Base-by-base conservation (phyloP, 2,888 invertebrate species). In the Anthophora plumipes region DNA sequence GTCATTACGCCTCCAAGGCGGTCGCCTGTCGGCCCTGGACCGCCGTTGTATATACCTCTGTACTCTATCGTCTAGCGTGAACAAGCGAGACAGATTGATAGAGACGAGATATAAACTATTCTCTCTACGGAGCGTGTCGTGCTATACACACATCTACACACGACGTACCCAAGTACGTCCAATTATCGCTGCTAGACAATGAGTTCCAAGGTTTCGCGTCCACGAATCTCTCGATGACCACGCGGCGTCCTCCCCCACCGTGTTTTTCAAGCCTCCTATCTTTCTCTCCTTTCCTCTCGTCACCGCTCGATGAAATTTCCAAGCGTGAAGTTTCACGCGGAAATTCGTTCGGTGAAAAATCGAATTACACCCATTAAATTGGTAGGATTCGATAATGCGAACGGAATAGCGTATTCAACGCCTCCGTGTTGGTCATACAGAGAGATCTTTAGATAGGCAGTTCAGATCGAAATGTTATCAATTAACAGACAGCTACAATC, bases 1-100 rank as follows among this genome's bases (percentile, higher is more conserved):
- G 91, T 92, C 90, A 91, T 91, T 91, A 90, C 89, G 89, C 89
- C 89, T 91, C 90, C 92, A 92, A 92, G 92, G 91, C 89, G 88
- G 83, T 90, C 86, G 89, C 88, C 83, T 68, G 91, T 91, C 89
- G 92, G 90, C 92, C 92, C 91, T 92, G 92, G 91, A 89, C 80
- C 88, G 79, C 80, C 88, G 79, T 74, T 77, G 77, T 75, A 46
- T 39, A 55, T 72, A 52, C 68, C 75, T 79, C 72, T 63, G 73
- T 59, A 73, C 64, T 54, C 76, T 69, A 88, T 66, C 77, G 77
- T 61, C 77, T 74, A 75, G 82, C 73, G 69, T 59, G 79, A 77
- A 67, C 79, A 64, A 76, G 69, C 81, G 80, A 78, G 86, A 84
- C 79, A 75, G 73, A 77, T 74, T 50, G 66, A 66, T 54, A 75